phyloP scores from a whole-genome alignment of 2,113 vertebrate genomes.

The Anhinga anhinga region DNA sequence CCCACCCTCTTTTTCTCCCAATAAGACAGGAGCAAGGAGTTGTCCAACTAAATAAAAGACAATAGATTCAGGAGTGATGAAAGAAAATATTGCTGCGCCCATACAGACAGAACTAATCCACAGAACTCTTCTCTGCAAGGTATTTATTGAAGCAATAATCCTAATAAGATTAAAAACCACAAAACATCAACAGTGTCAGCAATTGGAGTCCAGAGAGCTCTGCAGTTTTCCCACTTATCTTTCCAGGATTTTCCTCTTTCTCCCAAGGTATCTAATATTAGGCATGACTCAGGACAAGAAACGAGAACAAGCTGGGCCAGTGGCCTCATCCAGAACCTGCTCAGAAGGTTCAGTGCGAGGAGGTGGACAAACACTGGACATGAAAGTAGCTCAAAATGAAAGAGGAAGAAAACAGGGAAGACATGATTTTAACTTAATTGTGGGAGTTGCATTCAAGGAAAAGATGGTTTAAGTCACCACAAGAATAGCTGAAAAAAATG shows the following conservation, averaged over 20 bases:
- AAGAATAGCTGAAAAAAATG: background rate
- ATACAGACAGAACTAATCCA: background rate
- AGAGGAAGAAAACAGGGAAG: background rate
- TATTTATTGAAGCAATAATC: conserved; percentile 25
- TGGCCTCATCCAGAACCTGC: background rate
- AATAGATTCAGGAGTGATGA: conserved; percentile 16
- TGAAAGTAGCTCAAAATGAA: background rate
- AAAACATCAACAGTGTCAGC: conserved; percentile 10
- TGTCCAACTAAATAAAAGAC: conserved; percentile 26
- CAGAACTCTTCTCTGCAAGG: background rate
- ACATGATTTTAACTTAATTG: background rate
- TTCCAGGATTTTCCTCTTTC: background rate
- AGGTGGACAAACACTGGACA: background rate
- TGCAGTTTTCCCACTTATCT: background rate
- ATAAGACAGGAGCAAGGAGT: conserved; percentile 6
- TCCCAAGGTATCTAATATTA: background rate
- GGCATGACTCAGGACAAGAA: background rate
- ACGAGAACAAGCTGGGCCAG: background rate
- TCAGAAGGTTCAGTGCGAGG: background rate
- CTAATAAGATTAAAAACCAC: conserved; percentile 30
- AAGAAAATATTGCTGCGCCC: conserved; percentile 5
- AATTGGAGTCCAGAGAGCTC: background rate
- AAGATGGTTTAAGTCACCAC: background rate
- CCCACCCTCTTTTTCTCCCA: conserved; percentile 29
- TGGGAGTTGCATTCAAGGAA: background rate